A percentile compares a stretch with the other conserved stretches of the same genome.
Conservation (phyloP, 2,888 invertebrate species). For the Iselma pallidipennis region DNA sequence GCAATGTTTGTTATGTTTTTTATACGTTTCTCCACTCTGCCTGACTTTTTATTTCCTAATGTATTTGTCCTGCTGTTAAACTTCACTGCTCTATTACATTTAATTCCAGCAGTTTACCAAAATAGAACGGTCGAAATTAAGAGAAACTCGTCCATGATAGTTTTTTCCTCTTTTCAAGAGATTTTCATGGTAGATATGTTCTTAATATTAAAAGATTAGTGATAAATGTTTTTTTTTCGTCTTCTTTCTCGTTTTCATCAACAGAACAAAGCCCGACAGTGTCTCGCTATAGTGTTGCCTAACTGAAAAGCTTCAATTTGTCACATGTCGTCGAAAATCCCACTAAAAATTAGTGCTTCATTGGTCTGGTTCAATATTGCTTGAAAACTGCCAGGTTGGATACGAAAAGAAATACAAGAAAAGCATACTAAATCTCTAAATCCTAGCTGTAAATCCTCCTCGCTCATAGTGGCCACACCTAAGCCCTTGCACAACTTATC, state of each 20-base stretch:
- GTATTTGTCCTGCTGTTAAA: too few relatives aligned
- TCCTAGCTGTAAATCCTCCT: constrained; percentile 44
- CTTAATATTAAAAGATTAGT: neutral
- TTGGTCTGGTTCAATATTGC: constrained; percentile 27
- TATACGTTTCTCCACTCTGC: too few relatives aligned
- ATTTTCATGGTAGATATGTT: neutral
- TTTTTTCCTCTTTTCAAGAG: too few relatives aligned
- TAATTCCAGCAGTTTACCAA: too few relatives aligned
- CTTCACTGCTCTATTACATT: too few relatives aligned
- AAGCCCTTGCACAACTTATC: constrained; percentile 46
- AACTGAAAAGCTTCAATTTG: constrained; percentile 22
- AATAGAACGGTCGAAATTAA: too few relatives aligned
- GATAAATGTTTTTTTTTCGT: neutral
- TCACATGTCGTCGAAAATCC: constrained; percentile 24
- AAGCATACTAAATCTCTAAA: constrained; percentile 46
- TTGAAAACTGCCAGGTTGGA: constrained; percentile 29
- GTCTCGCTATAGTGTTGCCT: neutral
- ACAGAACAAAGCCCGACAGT: neutral
- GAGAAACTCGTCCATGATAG: too few relatives aligned
- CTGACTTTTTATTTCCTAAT: too few relatives aligned
- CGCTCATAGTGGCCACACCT: constrained; percentile 43
- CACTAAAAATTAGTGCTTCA: constrained; percentile 29
- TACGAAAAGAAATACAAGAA: constrained; percentile 40
- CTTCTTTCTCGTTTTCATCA: neutral
- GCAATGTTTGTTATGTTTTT: too few relatives aligned